Evolutionary conservation across 1,140 invertebrate species (phyloP).

Genomic region (Chrysopa pallens): DNA sequence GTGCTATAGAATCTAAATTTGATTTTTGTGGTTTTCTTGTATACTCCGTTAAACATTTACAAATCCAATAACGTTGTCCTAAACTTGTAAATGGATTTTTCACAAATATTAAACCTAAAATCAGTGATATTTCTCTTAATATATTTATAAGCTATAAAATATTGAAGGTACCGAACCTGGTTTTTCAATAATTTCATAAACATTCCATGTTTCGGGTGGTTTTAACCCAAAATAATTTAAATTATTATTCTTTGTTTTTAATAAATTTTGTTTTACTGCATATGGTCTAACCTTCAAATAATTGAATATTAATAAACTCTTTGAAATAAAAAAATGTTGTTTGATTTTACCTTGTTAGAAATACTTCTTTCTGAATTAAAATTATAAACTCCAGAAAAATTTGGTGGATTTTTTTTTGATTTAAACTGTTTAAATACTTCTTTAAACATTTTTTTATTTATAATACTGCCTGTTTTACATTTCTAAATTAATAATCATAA

Average conservation of each 20-base stretch:
- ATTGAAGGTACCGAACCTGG: slow-evolving; percentile 32
- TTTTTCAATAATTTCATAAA: slow-evolving; percentile 31
- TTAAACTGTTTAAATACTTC: slow-evolving; percentile 41
- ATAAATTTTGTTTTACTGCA: neutral
- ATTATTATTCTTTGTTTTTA: neutral
- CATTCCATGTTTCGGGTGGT: slow-evolving; percentile 30
- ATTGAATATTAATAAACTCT: slow-evolving; percentile 2
- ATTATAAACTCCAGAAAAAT: slow-evolving; percentile 30
- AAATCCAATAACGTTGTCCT: slow-evolving; percentile 70
- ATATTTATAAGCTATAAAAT: neutral
- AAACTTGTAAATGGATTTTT: slow-evolving; percentile 60
- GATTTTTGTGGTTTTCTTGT: slow-evolving; percentile 55
- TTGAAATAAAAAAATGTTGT: slow-evolving; percentile 1
- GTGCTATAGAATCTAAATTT: slow-evolving; percentile 44
- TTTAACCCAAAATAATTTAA: slow-evolving; percentile 26
- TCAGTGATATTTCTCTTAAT: slow-evolving; percentile 3
- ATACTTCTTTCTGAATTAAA: slow-evolving; percentile 14
- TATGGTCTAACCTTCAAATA: slow-evolving; percentile 3
- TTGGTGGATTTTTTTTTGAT: slow-evolving; percentile 24
- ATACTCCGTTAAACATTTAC: slow-evolving; percentile 57
- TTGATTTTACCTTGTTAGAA: slow-evolving; percentile 7
- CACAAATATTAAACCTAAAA: slow-evolving; percentile 55
- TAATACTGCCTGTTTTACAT: too few relatives aligned
- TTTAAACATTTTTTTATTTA: slow-evolving; percentile 26
- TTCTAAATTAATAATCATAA: too few relatives aligned